Base-by-base conservation (phyloP, 2,888 invertebrate species). In the Hyposoter dolosus region DNA sequence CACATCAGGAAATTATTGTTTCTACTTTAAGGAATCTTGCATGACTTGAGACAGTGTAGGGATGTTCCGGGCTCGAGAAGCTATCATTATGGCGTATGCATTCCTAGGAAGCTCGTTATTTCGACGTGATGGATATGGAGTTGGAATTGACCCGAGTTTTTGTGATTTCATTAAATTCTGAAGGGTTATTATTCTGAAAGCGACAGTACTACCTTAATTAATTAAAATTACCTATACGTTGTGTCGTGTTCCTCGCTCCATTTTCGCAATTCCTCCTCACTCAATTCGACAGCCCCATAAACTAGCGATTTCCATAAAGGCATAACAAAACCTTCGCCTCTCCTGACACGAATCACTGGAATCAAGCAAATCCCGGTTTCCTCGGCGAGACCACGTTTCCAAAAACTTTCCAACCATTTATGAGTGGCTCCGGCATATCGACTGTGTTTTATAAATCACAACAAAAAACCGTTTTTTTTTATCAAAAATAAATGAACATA, bases 321-420 rank as follows among this genome's bases (percentile, higher is more conserved):
- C 45, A 93, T 89, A 19, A 88, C 40, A 69, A 88, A 90, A 40
- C 93, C 91, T 0, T 90, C 63, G 0, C 93, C 94, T 0, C 93
- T 93, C 63, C 94, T 93, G 0, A 95, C 82, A 7, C 94, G 92
- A 40, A 94, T 90, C 15, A 94, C 92, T 5, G 95, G 95, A 63
- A 95, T 32, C 10, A 96, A 91, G 65, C 94, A 94, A 40, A 95
- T 91, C 0, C 96, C 96, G 17, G 94, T 94, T 85, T 95, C 94
- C 7, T 86, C 28, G 5, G 92, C 90, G 19, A 91, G 63, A 1
- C 90, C 91, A 90, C 96, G 94, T 90, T 94, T 94, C 96, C 96
- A 97, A 89, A 95, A 94, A 88, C 95, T 72, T 76, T 92, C 90
- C 82, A 93, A 74, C 93, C 93, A 93, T 90, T 92, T 88, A 87